Evolutionary conservation across 2,797 vertebrate genomes (phyloP).

Genomic region (Bryconaethiops microstoma): DNA sequence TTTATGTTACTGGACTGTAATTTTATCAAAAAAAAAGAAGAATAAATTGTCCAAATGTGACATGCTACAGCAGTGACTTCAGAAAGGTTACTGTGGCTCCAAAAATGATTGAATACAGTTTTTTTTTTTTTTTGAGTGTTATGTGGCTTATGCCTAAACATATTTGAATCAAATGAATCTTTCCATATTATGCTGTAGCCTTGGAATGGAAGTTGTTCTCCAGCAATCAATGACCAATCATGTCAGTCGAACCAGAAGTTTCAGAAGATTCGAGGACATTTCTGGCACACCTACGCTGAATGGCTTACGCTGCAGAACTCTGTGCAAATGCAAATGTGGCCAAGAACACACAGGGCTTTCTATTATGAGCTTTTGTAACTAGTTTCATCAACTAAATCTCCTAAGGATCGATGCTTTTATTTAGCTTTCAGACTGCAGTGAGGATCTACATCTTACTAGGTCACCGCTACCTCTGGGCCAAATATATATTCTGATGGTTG

Average conservation of each 20-base stretch:
- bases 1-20: slow-evolving; percentile 19
- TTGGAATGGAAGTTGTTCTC: background rate
- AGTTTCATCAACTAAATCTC: too few species aligned
- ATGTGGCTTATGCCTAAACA: background rate
- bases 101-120: background rate
- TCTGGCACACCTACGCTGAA: background rate
- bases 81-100: background rate
- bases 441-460: too few species aligned
- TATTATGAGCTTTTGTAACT: too few species aligned
- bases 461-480: too few species aligned
- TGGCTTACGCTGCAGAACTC: too few species aligned
- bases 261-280: slow-evolving; percentile 14
- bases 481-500: too few species aligned
- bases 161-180: background rate
- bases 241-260: background rate
- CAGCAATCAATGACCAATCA: background rate
- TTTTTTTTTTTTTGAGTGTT: background rate
- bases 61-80: background rate
- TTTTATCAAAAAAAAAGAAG: slow-evolving; percentile 29
- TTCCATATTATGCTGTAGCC: background rate
- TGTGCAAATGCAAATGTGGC: too few species aligned
- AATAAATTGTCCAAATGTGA: slow-evolving; percentile 14
- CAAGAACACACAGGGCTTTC: too few species aligned
- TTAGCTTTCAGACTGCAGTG: too few species aligned
- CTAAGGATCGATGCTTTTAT: too few species aligned